Base-by-base conservation (phyloP, 2,797 vertebrate species). In the Poeciliopsis presidionis region DNA sequence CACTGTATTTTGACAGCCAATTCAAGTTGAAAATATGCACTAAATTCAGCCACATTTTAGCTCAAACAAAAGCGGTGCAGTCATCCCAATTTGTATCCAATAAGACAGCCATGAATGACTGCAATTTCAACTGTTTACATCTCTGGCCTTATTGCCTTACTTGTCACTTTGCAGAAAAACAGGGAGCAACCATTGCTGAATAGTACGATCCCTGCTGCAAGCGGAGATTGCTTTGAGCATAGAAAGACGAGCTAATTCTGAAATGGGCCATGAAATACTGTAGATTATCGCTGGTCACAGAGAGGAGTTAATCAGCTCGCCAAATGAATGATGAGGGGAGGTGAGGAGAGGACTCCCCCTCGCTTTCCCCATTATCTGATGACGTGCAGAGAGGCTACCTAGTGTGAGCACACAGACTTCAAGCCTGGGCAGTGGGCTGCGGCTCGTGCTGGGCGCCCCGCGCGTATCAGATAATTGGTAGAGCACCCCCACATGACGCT, bases 261-360 rank as follows among this genome's bases (percentile, higher is more conserved):
- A 93, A 94, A 94, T 94, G 92, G 90, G 88, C 87, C 91, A 89
- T 94, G 94, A 94, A 94, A 94, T 92, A 89, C 89, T 81, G 84
- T 63, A 81, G 88, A 92, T 89, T 88, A 92, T 84, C 78, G 76
- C 84, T 85, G 86, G 89, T 91, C 86, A 77, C 84, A 83, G 88
- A 90, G 90, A 92, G 87, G 74, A 87, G 86, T 89, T 93, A 92
- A 93, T 93, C 92, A 91, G 90, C 86, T 84, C 46, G 63, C 83
- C 87, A 89, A 90, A 93, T 92, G 90, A 93, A 81, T 84, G 89
- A 93, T 85, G 89, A 90, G 81, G 80, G 85, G 81, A 84, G 89
- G 80, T 12, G 82, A 78, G 63, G 81, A 86, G 82, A 87, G 76
- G 84, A 80, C 88, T 79, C 87, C 85, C 85, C 81, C 82, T 74